A percentile compares a stretch with the other conserved stretches of the same genome.
These are phyloP conservation scores for Hydropotes inermis DNA, from an alignment of 2,113 vertebrate species.

Conservation along the genomic window DNA sequence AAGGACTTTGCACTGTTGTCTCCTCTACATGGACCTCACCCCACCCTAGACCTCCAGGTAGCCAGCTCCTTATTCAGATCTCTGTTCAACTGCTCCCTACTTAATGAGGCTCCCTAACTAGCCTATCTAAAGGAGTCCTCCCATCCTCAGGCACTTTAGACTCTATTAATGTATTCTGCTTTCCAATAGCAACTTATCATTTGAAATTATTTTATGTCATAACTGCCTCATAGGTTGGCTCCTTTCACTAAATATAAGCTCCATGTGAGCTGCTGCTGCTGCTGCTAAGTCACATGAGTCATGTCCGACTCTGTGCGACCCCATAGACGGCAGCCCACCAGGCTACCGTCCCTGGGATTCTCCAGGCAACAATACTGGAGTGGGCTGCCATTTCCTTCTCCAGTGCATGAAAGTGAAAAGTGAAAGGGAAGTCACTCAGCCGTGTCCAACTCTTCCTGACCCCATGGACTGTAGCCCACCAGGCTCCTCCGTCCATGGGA, in stretches of 20 bases:
- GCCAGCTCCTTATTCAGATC: background rate
- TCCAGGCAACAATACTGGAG: background rate
- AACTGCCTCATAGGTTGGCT: background rate
- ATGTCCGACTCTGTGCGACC: fast-evolving
- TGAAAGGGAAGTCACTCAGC: background rate
- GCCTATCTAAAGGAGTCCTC: background rate
- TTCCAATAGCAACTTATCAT: background rate
- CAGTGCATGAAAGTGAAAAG: background rate
- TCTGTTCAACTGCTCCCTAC: background rate
- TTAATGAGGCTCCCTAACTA: background rate
- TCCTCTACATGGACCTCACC: background rate
- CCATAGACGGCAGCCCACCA: background rate
- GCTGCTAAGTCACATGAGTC: background rate
- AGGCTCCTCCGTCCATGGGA: background rate
- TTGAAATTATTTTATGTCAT: background rate
- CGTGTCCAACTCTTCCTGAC: fast-evolving
- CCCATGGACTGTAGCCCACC: background rate
- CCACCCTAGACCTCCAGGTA: too few relatives aligned
- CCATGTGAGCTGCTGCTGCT: background rate
- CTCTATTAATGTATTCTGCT: background rate
- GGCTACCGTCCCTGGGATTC: background rate
- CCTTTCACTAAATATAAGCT: background rate
- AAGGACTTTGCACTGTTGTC: background rate
- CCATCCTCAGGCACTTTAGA: background rate
- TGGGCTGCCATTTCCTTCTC: background rate